Base-by-base conservation (phyloP, 37 sponge, comb jelly and placozoan species). In the Bolinopsis microptera region DNA sequence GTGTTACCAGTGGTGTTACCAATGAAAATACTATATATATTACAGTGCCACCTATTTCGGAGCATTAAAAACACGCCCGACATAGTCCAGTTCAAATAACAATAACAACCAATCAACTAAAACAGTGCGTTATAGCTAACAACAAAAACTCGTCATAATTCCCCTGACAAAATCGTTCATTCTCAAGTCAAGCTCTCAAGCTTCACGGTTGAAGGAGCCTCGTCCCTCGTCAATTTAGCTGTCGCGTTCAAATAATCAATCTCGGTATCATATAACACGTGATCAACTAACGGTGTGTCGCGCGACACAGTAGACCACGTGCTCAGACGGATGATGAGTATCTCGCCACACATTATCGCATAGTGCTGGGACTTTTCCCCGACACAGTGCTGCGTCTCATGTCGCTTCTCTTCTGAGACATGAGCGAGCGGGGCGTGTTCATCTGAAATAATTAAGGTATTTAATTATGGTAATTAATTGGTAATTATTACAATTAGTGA, bases 371-470 rank as follows among this genome's bases (percentile, higher is more conserved):
- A 70, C 82, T 80, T 35, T 80, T 80, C 32, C 82, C 82, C 24
- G 38, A 36, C 23, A 80, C 82, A 8, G 82, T 80, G 30, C 82
- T 80, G 21, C 82, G 82, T 21, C 82, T 31, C 37, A 80, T 35
- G 38, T 80, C 82, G 38, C 38, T 22, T 35, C 82, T 24, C 37
- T 80, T 80, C 38, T 80, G 82, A 9, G 82, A 80, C 23, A 80
- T 34, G 8, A 80, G 37, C 2, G 82, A 80, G 21, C 82, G 82
- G 37, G 82, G 82, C 2, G 82, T 23, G 75, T 28, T 72, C 31
- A 72, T 28, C 75, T 72, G 75, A 72, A 30, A 28, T 3, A 24
- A 72, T 13, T 22, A 21, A 67, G 68, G 68, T 22, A 67, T 21
- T 22, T 67, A 21, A n/a, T n/a, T n/a, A n/a, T n/a, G n/a, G n/a